Conservation (phyloP, 2,113 vertebrate species). For the Tympanuchus pallidicinctus region DNA sequence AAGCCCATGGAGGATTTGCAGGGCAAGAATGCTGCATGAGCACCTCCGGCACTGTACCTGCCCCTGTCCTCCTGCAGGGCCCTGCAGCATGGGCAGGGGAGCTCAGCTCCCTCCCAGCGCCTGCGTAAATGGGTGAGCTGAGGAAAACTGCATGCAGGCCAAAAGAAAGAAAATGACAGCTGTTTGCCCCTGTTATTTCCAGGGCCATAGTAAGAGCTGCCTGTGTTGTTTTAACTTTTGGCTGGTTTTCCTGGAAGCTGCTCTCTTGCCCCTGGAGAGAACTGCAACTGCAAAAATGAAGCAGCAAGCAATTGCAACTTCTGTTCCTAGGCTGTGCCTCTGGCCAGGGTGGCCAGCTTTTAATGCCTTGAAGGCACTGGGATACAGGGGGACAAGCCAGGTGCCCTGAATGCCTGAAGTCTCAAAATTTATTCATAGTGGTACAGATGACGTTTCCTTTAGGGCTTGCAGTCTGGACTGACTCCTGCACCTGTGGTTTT, state of each 20-base stretch:
- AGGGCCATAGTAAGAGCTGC: background rate
- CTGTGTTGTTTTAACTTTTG: constrained; percentile 32
- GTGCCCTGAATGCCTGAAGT: background rate
- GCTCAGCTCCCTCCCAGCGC: background rate
- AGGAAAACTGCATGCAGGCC: background rate
- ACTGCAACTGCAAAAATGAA: background rate
- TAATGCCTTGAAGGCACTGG: background rate
- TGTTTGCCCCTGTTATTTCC: constrained; percentile 1
- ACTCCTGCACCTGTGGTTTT: background rate
- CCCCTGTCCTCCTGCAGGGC: rapidly evolving
- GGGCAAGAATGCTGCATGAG: background rate
- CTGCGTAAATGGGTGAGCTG: background rate
- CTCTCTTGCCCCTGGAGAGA: constrained; percentile 26
- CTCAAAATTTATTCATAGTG: background rate
- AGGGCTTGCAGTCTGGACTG: background rate
- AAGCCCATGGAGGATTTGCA: background rate
- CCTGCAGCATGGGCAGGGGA: rapidly evolving
- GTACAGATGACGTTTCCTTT: background rate
- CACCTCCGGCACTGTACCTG: background rate
- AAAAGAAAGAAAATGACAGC: constrained; percentile 6
- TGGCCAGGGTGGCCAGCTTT: background rate
- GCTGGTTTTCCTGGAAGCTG: constrained; percentile 39
- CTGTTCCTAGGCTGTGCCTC: background rate
- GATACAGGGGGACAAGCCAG: background rate
- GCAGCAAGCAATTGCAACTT: background rate